A percentile compares a stretch with the other conserved stretches of the same genome.
Conservation (phyloP, 2,113 vertebrate species). For the Suricata suricatta region DNA sequence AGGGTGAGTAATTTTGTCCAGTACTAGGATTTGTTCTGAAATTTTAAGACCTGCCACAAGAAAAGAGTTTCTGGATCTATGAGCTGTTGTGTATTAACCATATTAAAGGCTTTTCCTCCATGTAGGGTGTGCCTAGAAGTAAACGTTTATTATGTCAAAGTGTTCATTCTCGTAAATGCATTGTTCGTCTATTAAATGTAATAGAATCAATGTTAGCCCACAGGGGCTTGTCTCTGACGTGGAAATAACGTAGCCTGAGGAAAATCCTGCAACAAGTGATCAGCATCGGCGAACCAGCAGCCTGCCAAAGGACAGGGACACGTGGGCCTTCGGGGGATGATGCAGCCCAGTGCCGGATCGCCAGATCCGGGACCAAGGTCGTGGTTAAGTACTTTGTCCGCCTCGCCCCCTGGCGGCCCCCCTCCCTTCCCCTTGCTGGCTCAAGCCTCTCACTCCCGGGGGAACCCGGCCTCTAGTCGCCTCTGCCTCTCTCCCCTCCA, state of each 20-base stretch:
- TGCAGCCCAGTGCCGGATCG: rapidly evolving
- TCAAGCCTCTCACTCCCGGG: background rate
- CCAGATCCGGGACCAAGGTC: rapidly evolving
- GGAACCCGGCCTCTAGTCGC: background rate
- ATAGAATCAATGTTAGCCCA: background rate
- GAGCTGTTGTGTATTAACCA: background rate
- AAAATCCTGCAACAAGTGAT: background rate
- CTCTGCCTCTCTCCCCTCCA: background rate
- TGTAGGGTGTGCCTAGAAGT: background rate
- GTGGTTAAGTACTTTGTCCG: rapidly evolving
- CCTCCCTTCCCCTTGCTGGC: too few relatives aligned
- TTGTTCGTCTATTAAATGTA: background rate
- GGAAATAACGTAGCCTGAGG: background rate
- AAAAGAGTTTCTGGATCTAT: background rate
- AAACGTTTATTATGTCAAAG: background rate
- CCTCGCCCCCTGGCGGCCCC: background rate
- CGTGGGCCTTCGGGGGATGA: rapidly evolving
- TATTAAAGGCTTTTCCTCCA: background rate
- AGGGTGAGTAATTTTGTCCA: background rate
- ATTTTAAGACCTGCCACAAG: background rate
- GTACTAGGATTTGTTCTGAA: background rate
- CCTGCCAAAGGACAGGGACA: too few relatives aligned
- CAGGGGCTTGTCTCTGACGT: background rate
- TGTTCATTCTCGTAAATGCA: background rate
- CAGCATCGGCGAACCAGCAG: background rate